Evolutionary conservation across 2,888 invertebrate species (phyloP), one percentile per base, ranked within the genome.

Genomic region (Drosophila pegasa): DNA sequence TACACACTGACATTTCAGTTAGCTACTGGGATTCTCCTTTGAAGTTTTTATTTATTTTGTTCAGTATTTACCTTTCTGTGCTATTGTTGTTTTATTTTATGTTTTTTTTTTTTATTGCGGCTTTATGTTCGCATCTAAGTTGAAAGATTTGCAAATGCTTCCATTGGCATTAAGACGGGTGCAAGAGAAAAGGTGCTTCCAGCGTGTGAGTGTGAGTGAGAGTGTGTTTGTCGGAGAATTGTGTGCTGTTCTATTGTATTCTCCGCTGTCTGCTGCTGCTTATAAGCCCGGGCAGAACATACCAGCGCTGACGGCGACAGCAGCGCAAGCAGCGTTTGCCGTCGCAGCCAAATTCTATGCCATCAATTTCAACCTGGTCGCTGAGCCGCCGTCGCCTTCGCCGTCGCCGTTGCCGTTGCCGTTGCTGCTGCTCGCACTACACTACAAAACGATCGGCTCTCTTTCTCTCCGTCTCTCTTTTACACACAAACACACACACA

Each of bases 1-100:
- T 66, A 89, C 66, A 78, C 86, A 63, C 67, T 69, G 70, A 76
- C 73, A 72, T 64, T 75, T 75, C 67, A 71, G 75, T 74, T 80
- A 78, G 90, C 90, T 89, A 89, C 89, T 90, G 90, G 87, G 88
- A 89, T 90, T 89, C 81, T 86, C 78, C 79, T 81, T 79, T 80
- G 76, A 79, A 77, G 80, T 78, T 85, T 75, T 77, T 86, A 76
- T 77, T 80, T 75, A 73, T 78, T 76, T 78, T 85, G 52, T 38
- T 59, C 59, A 68, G 71, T 85, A 74, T 88, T 86, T 88, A 83
- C 87, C 78, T 84, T 80, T 59, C 71, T 66, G 50, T 70, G 50
- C 50, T 69, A 37, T 65, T 73, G 40, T 73, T 71, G 67, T 72
- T 62, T 54, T 75, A 3, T 25, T 71, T 63, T 68, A 27, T 29